These are phyloP conservation scores for Watsonalla binaria DNA, from an alignment of 2,888 invertebrate genomes.

Conservation along the genomic window DNA sequence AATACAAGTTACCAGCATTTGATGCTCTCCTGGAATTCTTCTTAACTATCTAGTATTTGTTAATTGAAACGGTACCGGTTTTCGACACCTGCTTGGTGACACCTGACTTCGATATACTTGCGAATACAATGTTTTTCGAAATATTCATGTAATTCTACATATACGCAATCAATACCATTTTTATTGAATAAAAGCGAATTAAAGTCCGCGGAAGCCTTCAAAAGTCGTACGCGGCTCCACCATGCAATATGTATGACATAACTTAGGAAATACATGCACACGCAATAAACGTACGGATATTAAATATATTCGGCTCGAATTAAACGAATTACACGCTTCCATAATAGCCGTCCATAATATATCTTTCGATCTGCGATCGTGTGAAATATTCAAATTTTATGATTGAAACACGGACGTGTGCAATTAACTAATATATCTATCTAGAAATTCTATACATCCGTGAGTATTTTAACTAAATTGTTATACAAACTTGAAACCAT, in stretches of 20 bases:
- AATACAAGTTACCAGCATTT: no score
- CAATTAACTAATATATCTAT: constrained; percentile 8
- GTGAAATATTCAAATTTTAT: constrained; percentile 10
- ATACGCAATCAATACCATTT: no score
- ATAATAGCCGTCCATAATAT: background rate
- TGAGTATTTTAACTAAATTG: constrained; percentile 6
- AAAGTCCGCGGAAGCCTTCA: constrained; percentile 26
- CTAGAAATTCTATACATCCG: constrained; percentile 6
- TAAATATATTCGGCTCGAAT: constrained; percentile 5
- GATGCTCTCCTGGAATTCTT: background rate
- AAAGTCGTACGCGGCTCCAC: constrained; percentile 32
- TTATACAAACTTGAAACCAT: background rate
- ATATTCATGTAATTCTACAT: background rate
- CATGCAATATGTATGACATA: constrained; percentile 36
- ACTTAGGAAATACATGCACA: constrained; percentile 16
- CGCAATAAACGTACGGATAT: constrained; percentile 9
- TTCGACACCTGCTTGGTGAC: constrained; percentile 4
- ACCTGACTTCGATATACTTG: background rate
- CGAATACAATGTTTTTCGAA: background rate
- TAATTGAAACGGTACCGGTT: constrained; percentile 2
- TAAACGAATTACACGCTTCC: background rate
- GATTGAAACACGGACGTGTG: constrained; percentile 12
- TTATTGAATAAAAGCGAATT: constrained; percentile 23
- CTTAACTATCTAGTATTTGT: background rate
- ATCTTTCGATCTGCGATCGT: constrained; percentile 7